Conservation (phyloP, 2,797 vertebrate species). For the Poeciliopsis gracilis region DNA sequence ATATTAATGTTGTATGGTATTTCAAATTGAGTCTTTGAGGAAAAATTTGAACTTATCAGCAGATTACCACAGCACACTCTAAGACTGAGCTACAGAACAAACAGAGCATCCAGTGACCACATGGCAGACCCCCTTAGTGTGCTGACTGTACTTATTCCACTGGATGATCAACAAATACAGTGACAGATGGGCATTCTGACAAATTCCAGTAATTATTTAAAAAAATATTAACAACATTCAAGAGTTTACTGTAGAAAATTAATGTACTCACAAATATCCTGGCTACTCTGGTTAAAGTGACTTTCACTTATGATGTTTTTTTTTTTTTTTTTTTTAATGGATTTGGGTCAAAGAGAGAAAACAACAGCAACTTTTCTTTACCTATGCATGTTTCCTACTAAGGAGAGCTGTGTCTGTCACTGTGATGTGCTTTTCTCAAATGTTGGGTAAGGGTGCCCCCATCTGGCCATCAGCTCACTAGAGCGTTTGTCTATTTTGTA, state of each 20-base stretch:
- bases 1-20: background rate
- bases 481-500: conserved; percentile 15
- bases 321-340: background rate
- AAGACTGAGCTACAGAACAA: conserved; percentile 24
- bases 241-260: background rate
- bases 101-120: conserved; percentile 72
- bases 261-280: conserved; percentile 9
- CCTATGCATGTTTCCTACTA: conserved; percentile 34
- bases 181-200: background rate
- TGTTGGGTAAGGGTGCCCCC: conserved; percentile 86
- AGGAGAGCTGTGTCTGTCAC: conserved; percentile 14
- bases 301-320: background rate
- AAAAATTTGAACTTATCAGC: conserved; percentile 29
- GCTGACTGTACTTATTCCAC: conserved; percentile 12
- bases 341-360: conserved; percentile 22
- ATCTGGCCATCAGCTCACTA: conserved; percentile 74
- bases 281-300: background rate
- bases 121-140: conserved; percentile 10
- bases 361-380: conserved; percentile 14
- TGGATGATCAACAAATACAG: conserved; percentile 16
- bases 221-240: background rate
- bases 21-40: conserved; percentile 55
- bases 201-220: background rate
- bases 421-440: conserved; percentile 64
- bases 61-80: conserved; percentile 30